Evolutionary conservation across 2,113 vertebrate species (phyloP).

Genomic region (Stigmatopora argus): DNA sequence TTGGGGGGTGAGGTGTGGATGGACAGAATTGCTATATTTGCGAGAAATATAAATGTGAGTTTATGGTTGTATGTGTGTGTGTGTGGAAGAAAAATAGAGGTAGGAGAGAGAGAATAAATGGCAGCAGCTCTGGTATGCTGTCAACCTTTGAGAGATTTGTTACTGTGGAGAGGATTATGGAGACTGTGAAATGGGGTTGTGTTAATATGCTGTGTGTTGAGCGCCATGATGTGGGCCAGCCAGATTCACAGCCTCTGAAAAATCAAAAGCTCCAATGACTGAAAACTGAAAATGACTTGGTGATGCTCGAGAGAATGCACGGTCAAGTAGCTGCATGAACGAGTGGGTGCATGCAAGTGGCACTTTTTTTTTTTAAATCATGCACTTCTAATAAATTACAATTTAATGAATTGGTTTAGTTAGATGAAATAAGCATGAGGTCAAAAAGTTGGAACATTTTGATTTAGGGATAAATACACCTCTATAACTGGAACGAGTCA

Average conservation of each 20-base stretch:
- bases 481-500: not conserved
- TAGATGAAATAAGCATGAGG: not conserved
- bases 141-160: conserved; percentile 64
- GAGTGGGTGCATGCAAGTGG: conserved; percentile 9
- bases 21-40: conserved; percentile 29
- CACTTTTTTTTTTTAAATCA: conserved; percentile 23
- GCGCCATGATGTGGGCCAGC: conserved; percentile 38
- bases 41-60: conserved; percentile 30
- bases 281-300: conserved; percentile 31
- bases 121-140: conserved; percentile 42
- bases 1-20: conserved; percentile 10
- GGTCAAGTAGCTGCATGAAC: conserved; percentile 8
- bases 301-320: conserved; percentile 29
- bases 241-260: conserved; percentile 38
- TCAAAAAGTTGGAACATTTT: not conserved
- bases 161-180: conserved; percentile 57
- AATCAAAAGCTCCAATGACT: conserved; percentile 49
- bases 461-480: not conserved
- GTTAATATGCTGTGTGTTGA: conserved; percentile 57
- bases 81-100: conserved; percentile 27
- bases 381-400: conserved; percentile 24
- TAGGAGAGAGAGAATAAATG: conserved; percentile 28
- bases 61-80: conserved; percentile 36
- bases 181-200: conserved; percentile 61
- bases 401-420: conserved; percentile 31